phyloP scores from a whole-genome alignment of 2,113 vertebrate genomes.

The Xenus cinereus region DNA sequence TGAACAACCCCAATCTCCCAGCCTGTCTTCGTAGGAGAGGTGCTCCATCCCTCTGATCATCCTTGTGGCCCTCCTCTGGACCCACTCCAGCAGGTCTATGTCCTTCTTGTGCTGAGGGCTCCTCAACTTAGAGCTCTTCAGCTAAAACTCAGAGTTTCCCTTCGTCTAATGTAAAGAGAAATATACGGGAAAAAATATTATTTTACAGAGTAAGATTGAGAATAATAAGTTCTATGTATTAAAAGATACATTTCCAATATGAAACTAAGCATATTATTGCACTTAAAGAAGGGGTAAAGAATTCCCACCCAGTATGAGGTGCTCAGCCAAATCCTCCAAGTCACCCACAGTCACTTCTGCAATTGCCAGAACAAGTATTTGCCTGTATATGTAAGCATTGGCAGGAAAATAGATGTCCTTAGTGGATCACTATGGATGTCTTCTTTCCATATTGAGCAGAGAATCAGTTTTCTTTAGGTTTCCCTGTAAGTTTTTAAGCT shows the following conservation, averaged over 20 bases:
- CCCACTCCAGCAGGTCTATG: too few species aligned
- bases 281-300: not conserved
- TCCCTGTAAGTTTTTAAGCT: not conserved
- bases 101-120: too few species aligned
- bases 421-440: not conserved
- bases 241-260: not conserved
- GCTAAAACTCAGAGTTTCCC: not conserved
- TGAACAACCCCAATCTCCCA: too few species aligned
- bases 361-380: fast-evolving
- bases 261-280: not conserved
- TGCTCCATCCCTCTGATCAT: too few species aligned
- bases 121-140: not conserved
- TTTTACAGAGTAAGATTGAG: not conserved
- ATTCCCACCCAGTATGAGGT: not conserved
- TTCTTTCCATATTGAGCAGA: not conserved
- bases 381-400: not conserved
- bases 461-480: not conserved
- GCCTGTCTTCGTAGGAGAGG: too few species aligned
- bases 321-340: not conserved
- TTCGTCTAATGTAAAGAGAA: not conserved
- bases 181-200: not conserved
- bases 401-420: not conserved
- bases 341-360: not conserved
- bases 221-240: not conserved
- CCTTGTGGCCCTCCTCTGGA: too few species aligned